Base-by-base conservation (phyloP, 2,797 vertebrate species). In the Ammospiza maritima region DNA sequence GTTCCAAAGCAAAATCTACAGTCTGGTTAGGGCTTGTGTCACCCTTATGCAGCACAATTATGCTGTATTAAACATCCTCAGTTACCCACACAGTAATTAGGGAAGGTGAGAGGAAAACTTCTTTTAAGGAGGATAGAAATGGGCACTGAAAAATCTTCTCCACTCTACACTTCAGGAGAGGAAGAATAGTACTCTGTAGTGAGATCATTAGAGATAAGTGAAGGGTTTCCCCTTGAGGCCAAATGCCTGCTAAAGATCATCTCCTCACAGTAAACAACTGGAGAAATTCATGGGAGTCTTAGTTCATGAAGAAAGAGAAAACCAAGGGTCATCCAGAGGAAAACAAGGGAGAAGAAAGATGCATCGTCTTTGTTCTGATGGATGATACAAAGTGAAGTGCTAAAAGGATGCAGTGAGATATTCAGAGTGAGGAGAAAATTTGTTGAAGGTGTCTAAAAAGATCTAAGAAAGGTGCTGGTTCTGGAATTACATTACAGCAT, bases 361-460 rank as follows among this genome's bases (percentile, higher is more conserved):
- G 5, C 36, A 34, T 58, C 44, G 32, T 42, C n/a, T 56, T 0
- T 50, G 14, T 73, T 80, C 69, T 85, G 47, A 58, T 62, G 54
- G 45, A 44, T 77, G 47, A 34, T 67, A 47, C 11, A 66, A 69
- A 85, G 29, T 65, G 47, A 89, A 89, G 72, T 75, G 84, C 26
- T 94, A 90, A 95, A 89, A 89, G 14, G 22, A 95, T 79, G 22
- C 58, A 81, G 69, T 42, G 83, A 93, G 56, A 90, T 36, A 79
- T 67, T 94, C 62, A 75, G 61, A 64, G 45, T 0, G 13, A 80
- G 62, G 27, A 85, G 8, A 65, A 92, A 89, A 56, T 13, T 47
- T 74, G 25, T 65, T 56, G 75, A 89, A 85, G 19, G 34, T 69
- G 36, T 67, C 45, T 80, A 36, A 87, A 95, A 76, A 65, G 25